These are phyloP conservation scores for Apaloderma vittatum DNA, from an alignment of 2,113 vertebrate species.

Conservation along the genomic window DNA sequence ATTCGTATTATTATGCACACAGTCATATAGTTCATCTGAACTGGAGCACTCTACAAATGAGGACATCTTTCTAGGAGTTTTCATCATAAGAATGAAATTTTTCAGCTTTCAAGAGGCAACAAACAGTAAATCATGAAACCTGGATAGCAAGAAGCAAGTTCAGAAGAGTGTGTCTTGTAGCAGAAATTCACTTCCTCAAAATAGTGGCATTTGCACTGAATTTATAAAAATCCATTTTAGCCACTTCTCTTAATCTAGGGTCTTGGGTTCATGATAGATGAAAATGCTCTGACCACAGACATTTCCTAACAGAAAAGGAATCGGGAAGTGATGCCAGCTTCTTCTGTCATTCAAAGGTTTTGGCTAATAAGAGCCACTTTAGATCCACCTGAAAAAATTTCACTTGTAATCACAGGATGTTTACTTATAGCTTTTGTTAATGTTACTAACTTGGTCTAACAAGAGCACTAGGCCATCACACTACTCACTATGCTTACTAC, in stretches of 20 bases:
- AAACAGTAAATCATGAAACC: slow-evolving; percentile 33
- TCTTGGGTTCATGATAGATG: not conserved
- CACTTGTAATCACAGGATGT: not conserved
- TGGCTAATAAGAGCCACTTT: slow-evolving; percentile 3
- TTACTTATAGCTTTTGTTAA: not conserved
- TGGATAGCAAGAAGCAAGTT: slow-evolving; percentile 20
- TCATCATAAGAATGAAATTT: slow-evolving; percentile 15
- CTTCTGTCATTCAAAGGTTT: slow-evolving; percentile 48
- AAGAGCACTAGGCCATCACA: not conserved
- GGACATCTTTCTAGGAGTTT: not conserved
- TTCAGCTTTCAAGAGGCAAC: not conserved
- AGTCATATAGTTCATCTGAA: not conserved
- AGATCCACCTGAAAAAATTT: not conserved
- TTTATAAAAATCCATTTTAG: slow-evolving; percentile 56
- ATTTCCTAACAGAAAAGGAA: slow-evolving; percentile 44
- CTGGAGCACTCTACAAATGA: slow-evolving; percentile 7
- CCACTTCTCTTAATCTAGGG: slow-evolving; percentile 54
- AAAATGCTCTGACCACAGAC: slow-evolving; percentile 48
- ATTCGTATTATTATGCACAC: not conserved
- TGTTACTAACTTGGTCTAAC: not conserved
- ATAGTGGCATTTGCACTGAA: slow-evolving; percentile 11
- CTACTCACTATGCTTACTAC: not conserved
- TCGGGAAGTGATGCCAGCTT: slow-evolving; percentile 19
- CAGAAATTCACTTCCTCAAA: slow-evolving; percentile 64
- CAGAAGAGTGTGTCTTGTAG: not conserved